A percentile compares a stretch with the other conserved stretches of the same genome.
Conservation (phyloP, 1,140 invertebrate species). For the Globodera rostochiensis region DNA sequence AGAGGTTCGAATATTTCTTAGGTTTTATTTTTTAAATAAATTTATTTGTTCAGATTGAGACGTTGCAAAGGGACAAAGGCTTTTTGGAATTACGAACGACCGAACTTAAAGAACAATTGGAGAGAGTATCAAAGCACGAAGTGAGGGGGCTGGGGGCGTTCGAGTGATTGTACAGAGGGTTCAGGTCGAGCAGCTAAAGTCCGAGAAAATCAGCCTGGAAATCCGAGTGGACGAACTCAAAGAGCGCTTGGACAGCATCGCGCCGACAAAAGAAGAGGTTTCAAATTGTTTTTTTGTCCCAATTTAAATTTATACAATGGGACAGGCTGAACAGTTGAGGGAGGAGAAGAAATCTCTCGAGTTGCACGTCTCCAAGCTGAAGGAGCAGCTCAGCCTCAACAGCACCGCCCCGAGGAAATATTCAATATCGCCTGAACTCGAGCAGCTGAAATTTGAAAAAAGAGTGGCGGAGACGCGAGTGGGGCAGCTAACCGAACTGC, state of each 20-base stretch:
- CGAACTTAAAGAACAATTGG: neutral
- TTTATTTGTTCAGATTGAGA: conserved; percentile 4
- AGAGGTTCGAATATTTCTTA: neutral
- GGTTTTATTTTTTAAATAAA: neutral
- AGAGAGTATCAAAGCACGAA: neutral
- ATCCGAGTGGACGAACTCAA: neutral
- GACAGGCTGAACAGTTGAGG: conserved; percentile 28
- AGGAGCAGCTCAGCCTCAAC: conserved; percentile 25
- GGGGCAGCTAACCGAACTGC: conserved; percentile 27
- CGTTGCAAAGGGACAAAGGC: conserved; percentile 16
- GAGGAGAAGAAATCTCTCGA: conserved; percentile 28
- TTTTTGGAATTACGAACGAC: neutral
- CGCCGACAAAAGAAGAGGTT: neutral
- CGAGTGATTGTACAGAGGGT: neutral
- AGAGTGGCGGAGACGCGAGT: conserved; percentile 24
- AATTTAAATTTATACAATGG: neutral
- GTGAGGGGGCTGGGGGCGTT: neutral
- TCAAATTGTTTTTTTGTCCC: neutral
- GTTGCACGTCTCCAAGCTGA: conserved; percentile 14
- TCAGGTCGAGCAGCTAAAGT: conserved; percentile 16
- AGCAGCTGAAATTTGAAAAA: conserved; percentile 36
- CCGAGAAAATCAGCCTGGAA: conserved; percentile 8
- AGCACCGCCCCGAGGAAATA: conserved; percentile 13
- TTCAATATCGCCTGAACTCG: conserved; percentile 7
- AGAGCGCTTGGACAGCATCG: conserved; percentile 1